Evolutionary conservation across 2,113 vertebrate species (phyloP).

Genomic region (Terrapene triunguis): DNA sequence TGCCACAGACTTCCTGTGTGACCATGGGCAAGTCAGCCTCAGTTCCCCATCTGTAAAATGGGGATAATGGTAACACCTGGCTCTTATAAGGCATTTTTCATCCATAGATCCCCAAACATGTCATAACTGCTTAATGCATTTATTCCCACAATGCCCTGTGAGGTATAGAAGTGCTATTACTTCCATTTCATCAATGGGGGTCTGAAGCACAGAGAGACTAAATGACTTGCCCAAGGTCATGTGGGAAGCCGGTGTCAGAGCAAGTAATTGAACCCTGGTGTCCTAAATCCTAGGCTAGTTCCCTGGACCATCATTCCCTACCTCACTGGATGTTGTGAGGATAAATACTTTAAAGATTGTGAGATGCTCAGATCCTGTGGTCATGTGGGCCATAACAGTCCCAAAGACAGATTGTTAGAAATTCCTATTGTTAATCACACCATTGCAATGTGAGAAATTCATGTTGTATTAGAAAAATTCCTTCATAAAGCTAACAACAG

Average conservation of each 20-base stretch:
- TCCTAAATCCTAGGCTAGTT: background rate
- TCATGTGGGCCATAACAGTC: background rate
- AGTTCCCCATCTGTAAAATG: background rate
- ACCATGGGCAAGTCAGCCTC: background rate
- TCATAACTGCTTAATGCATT: background rate
- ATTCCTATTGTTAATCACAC: background rate
- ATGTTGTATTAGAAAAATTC: accelerated
- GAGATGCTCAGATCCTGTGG: background rate
- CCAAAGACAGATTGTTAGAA: background rate
- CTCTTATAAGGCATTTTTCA: background rate
- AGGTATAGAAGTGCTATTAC: background rate
- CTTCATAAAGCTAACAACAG: background rate
- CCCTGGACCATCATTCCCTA: background rate
- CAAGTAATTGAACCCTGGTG: background rate
- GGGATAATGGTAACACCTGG: background rate
- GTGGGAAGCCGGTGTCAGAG: background rate
- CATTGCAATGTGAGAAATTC: background rate
- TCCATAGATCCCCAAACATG: background rate
- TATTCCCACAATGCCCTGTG: background rate
- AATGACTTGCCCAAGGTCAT: background rate
- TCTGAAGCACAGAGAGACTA: background rate
- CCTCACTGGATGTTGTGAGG: background rate
- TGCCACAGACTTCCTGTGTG: background rate
- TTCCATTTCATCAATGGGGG: background rate
- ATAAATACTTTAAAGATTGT: background rate